These are phyloP conservation scores for Eretmocerus hayati DNA, from an alignment of 2,888 invertebrate genomes.

Conservation along the genomic window DNA sequence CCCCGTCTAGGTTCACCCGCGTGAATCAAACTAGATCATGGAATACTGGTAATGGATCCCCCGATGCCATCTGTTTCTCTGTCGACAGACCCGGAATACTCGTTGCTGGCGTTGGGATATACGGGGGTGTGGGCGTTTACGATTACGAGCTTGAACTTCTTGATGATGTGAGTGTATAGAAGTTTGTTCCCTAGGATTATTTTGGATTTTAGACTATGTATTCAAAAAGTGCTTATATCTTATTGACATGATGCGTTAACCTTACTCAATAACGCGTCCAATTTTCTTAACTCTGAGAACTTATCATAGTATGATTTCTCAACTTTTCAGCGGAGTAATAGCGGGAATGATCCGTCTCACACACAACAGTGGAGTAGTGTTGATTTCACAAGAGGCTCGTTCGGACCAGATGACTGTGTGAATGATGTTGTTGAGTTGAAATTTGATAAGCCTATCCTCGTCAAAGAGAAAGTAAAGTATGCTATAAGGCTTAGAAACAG, in stretches of 20 bases:
- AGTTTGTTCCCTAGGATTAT: slow-evolving; percentile 1
- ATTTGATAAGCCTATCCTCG: slow-evolving; percentile 78
- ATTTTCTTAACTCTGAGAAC: no score
- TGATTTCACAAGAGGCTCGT: slow-evolving; percentile 76
- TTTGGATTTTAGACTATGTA: no score
- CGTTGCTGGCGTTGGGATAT: slow-evolving; percentile 83
- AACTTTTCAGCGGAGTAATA: slow-evolving; percentile 46
- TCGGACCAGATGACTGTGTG: slow-evolving; percentile 75
- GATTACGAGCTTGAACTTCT: slow-evolving; percentile 87
- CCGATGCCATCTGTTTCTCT: slow-evolving; percentile 91
- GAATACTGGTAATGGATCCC: slow-evolving; percentile 96
- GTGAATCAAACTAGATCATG: slow-evolving; percentile 85
- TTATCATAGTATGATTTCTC: slow-evolving; percentile 8
- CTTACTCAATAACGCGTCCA: no score
- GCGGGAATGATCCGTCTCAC: slow-evolving; percentile 54
- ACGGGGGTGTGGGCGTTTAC: slow-evolving; percentile 81
- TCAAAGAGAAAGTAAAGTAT: slow-evolving; percentile 86
- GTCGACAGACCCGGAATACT: slow-evolving; percentile 86
- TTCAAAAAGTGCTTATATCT: background rate
- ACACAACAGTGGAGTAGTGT: slow-evolving; percentile 83
- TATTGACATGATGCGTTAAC: no score
- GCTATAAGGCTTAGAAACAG: slow-evolving; percentile 82
- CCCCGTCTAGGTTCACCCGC: slow-evolving; percentile 84
- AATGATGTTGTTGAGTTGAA: slow-evolving; percentile 86
- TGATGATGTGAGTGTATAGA: slow-evolving; percentile 58